Conservation (phyloP, 2,113 vertebrate genomes). For the Tachuris rubrigastra region DNA sequence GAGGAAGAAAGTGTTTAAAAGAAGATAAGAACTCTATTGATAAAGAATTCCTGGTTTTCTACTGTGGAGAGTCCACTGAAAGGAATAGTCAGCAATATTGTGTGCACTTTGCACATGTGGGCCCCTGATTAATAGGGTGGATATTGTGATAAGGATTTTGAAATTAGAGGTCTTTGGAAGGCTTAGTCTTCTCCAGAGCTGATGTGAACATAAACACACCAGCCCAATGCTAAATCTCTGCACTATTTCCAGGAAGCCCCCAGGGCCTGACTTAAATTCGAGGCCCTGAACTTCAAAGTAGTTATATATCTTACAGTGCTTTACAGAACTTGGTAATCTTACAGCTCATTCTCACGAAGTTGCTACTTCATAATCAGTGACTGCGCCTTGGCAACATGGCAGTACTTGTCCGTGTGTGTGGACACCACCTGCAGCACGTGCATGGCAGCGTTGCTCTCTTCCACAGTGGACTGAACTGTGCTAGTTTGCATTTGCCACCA, state of each 20-base stretch:
- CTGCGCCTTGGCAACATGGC: not conserved
- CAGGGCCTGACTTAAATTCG: not conserved
- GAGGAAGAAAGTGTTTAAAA: conserved; percentile 5
- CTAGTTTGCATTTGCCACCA: not conserved
- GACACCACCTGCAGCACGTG: not conserved
- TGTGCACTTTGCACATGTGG: not conserved
- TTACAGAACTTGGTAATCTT: not conserved
- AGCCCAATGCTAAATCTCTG: not conserved
- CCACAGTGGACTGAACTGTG: not conserved
- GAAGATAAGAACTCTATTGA: not conserved
- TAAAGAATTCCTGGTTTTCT: not conserved
- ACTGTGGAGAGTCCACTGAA: not conserved
- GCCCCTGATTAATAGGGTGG: not conserved
- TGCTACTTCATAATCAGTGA: not conserved
- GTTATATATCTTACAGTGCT: not conserved
- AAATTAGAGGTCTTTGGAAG: conserved; percentile 15
- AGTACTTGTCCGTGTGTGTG: not conserved
- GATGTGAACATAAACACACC: not conserved
- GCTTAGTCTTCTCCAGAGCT: not conserved
- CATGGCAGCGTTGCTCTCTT: not conserved
- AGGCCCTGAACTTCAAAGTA: not conserved
- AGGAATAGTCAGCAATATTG: not conserved
- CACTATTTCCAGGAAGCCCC: not conserved
- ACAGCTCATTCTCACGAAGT: not conserved
- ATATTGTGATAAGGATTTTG: not conserved